These are phyloP conservation scores for Hirundichthys speculiger DNA, from an alignment of 2,113 vertebrate species.

Conservation along the genomic window DNA sequence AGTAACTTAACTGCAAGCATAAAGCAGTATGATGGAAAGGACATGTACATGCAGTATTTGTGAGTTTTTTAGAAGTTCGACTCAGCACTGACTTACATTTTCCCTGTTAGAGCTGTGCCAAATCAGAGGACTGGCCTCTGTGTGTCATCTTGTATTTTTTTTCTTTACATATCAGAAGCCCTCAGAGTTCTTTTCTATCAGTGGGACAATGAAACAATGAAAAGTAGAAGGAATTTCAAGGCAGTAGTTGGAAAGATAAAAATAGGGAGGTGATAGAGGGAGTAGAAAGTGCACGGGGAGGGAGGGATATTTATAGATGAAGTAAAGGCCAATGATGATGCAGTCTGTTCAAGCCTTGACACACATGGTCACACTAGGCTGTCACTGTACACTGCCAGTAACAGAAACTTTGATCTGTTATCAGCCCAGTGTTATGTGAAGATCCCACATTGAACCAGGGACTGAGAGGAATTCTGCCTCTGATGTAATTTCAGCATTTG, in stretches of 20 bases:
- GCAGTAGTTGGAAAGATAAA: neutral
- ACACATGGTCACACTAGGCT: constrained; percentile 38
- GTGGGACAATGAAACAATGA: neutral
- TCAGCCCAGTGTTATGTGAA: neutral
- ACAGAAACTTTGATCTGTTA: constrained; percentile 1
- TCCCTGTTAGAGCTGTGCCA: constrained; percentile 31
- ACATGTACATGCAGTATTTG: neutral
- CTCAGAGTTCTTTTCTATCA: constrained; percentile 10
- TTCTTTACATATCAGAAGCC: constrained; percentile 32
- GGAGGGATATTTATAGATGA: constrained; percentile 71
- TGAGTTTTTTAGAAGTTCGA: neutral
- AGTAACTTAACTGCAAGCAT: neutral
- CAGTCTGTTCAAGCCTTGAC: constrained; percentile 31
- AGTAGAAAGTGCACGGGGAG: constrained; percentile 19
- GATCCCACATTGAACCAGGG: neutral
- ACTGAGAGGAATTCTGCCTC: neutral
- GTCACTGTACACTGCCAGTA: constrained; percentile 10
- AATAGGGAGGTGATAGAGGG: constrained; percentile 12
- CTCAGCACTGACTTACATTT: neutral
- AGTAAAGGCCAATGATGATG: constrained; percentile 75
- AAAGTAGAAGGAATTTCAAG: constrained; percentile 8
- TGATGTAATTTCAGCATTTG: no score
- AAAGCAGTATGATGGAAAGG: neutral
- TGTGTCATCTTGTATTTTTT: constrained; percentile 51
- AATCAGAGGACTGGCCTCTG: constrained; percentile 35